These are phyloP conservation scores for Carettochelys insculpta DNA, from an alignment of 2,113 vertebrate species.

Conservation along the genomic window DNA sequence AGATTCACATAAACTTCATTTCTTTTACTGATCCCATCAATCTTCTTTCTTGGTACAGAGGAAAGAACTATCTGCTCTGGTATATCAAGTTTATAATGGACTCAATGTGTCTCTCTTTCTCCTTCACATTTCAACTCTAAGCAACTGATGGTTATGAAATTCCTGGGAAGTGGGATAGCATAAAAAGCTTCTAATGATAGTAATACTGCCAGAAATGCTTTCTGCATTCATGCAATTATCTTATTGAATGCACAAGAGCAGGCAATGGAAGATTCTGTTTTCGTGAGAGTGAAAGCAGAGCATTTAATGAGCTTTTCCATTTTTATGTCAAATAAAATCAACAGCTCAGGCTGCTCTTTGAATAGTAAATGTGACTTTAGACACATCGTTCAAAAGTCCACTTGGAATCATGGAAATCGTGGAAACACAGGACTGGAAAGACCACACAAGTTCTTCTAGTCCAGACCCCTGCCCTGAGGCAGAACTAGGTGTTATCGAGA, in stretches of 20 bases:
- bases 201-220: background rate
- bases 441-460: background rate
- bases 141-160: background rate
- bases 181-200: background rate
- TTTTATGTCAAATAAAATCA: constrained; percentile 16
- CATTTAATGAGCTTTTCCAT: background rate
- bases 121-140: constrained; percentile 5
- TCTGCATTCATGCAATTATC: background rate
- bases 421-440: background rate
- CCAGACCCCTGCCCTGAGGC: no score
- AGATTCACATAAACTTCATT: background rate
- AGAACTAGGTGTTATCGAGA: background rate
- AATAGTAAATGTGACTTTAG: background rate
- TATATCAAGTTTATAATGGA: background rate
- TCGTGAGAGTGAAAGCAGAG: background rate
- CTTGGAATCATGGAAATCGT: background rate
- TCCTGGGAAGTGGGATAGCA: background rate
- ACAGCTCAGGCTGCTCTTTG: background rate
- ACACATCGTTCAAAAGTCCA: background rate
- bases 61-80: background rate
- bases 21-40: constrained; percentile 15
- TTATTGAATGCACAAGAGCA: background rate
- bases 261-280: background rate
- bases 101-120: background rate
- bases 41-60: constrained; percentile 21